Evolutionary conservation across 2,888 invertebrate species (phyloP), one percentile per base, ranked within the genome.

Genomic region (Elysia crispata): DNA sequence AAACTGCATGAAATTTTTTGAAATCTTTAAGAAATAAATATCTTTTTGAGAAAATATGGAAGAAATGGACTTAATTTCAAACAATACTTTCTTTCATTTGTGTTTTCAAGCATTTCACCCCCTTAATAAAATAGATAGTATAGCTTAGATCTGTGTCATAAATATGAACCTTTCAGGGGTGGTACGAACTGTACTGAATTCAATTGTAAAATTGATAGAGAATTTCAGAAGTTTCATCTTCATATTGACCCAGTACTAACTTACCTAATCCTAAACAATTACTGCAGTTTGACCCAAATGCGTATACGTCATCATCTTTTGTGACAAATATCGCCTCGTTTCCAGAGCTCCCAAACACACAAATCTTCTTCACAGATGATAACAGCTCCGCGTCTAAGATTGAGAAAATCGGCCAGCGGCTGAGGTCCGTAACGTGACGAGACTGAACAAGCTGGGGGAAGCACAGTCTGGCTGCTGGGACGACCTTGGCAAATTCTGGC

Each of bases 401-500:
- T 83, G 93, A 94, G 85, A 94, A 94, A 60, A 94, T 93, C 8
- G 94, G 93, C 94, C 94, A 94, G 82, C 94, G 94, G 80, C 85
- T 86, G 1, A 86, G 85, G 75, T 88, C 89, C 15, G 87, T 82
- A 80, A 86, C 84, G 57, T 81, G 82, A 0, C 78, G 79, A n/a
- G 66, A 64, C 30, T 70, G 76, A 8, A 31, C 33, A 6, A 76
- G 60, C 28, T 75, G 70, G 28, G 80, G 76, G 33, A 76, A 76
- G 23, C 80, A 15, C 13, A 76, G 60, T 6, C 60, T 60, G 60
- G 72, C 80, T 79, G 85, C 91, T 91, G 86, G 90, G 90, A 77
- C 86, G 86, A 57, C 85, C 89, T 13, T 90, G 89, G 87, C 96
- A 95, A 33, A 97, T 92, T 20, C 95, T 95, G 90, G 96, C 96